A percentile compares a stretch with the other conserved stretches of the same genome.
Evolutionary conservation across 2,888 invertebrate species (phyloP).

Genomic region (Lymantria dispar): DNA sequence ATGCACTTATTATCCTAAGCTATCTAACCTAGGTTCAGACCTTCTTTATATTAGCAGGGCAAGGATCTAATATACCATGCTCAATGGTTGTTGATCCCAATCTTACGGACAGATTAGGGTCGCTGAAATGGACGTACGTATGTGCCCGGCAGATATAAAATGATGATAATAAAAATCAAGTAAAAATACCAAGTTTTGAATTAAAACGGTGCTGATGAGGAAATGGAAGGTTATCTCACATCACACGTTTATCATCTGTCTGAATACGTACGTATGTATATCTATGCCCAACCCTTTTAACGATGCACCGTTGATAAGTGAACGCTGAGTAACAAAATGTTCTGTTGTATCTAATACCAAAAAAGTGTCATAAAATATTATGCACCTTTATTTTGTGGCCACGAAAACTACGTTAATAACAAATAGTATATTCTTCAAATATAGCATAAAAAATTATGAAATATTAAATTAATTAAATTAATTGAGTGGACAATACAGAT

Average conservation of each 20-base stretch:
- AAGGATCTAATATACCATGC: too few species aligned
- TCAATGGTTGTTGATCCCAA: too few species aligned
- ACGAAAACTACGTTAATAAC: slow-evolving; percentile 17
- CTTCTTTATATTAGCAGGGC: too few species aligned
- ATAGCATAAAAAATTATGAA: neutral
- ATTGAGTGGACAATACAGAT: too few species aligned
- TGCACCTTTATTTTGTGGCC: slow-evolving; percentile 48
- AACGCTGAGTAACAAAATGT: slow-evolving; percentile 71
- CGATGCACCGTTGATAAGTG: slow-evolving; percentile 65
- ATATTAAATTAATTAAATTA: too few species aligned
- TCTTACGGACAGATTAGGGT: too few species aligned
- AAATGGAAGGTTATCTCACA: neutral
- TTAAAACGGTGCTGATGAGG: neutral
- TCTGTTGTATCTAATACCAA: slow-evolving; percentile 66
- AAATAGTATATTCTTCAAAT: neutral
- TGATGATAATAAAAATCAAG: too few species aligned
- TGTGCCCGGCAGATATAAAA: too few species aligned
- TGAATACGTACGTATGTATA: slow-evolving; percentile 34
- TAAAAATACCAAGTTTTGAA: neutral
- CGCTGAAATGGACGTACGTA: too few species aligned
- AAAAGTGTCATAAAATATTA: slow-evolving; percentile 38
- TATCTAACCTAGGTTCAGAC: too few species aligned
- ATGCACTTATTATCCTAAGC: too few species aligned
- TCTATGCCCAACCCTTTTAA: slow-evolving; percentile 52
- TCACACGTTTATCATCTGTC: slow-evolving; percentile 50